Evolutionary conservation across 2,113 vertebrate genomes (phyloP).

Genomic region (Atractosteus spatula): DNA sequence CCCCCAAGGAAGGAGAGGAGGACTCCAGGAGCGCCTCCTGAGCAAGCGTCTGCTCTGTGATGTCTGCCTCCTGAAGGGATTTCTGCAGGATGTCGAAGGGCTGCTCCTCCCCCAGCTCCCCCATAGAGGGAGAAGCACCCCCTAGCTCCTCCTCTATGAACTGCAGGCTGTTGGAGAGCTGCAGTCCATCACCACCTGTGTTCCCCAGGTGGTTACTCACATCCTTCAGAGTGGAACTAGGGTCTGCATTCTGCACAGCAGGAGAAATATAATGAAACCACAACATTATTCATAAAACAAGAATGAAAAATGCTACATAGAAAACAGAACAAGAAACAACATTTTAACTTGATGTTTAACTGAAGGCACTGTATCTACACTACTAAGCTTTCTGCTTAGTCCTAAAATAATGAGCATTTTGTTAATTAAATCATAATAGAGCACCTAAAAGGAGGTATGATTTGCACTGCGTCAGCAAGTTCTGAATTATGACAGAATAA

Average conservation of each 20-base stretch:
- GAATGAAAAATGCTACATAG: background rate
- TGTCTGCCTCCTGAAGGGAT: constrained; percentile 95
- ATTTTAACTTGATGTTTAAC: too few species aligned
- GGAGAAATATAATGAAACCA: background rate
- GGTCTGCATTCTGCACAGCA: constrained; percentile 39
- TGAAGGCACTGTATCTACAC: too few species aligned
- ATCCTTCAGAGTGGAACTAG: constrained; percentile 80
- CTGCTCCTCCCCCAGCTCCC: constrained; percentile 89
- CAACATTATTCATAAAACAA: background rate
- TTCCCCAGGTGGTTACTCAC: constrained; percentile 79
- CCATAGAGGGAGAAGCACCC: constrained; percentile 73
- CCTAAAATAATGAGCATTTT: background rate
- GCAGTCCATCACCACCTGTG: constrained; percentile 80
- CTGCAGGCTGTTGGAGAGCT: constrained; percentile 89
- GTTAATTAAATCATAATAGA: too few species aligned
- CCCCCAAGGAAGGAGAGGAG: constrained; percentile 64
- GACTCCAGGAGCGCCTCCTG: constrained; percentile 95
- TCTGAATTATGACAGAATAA: too few species aligned
- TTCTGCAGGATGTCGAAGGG: constrained; percentile 98
- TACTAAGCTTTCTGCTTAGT: background rate
- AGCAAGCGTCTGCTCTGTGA: constrained; percentile 95
- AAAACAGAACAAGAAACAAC: too few species aligned
- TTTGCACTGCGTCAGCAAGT: too few species aligned
- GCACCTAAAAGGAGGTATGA: too few species aligned
- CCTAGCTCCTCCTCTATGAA: constrained; percentile 95